Evolutionary conservation across 2,113 vertebrate species (phyloP), one percentile per base, ranked within the genome.

Genomic region (Siniperca chuatsi): DNA sequence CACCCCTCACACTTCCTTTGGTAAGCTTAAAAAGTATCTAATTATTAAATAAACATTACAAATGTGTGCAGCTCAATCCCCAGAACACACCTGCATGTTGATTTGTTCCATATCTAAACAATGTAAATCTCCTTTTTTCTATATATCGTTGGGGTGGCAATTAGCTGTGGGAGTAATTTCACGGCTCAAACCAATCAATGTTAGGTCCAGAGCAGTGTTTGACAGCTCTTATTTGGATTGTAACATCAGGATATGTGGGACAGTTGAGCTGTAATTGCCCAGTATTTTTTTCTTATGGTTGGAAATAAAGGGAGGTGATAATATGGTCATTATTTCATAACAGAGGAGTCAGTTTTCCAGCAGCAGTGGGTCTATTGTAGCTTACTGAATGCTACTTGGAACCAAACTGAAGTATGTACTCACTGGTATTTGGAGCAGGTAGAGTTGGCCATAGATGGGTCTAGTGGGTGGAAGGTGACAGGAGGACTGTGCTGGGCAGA

Each of bases 351-450:
- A 20, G 6, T 40, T 50, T 50, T 33, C 6, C n/a, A 68, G n/a
- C 50, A 68, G 37, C 71, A 69, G 8, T 48, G 18, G 25, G 18
- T 46, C 73, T 8, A 40, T 7, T 62, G 40, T 23, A 23, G 35
- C 58, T 72, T 23, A n/a, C 25, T 61, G 55, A 70, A 37, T 46
- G 37, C n/a, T 33, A 23, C 40, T 20, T 79, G 23, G 11, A 69
- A 64, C 29, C 65, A 65, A 46, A 48, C 4, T 46, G 37, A n/a
- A 8, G 25, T 21, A 18, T 64, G 20, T 46, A 94, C 95, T 97
- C 90, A 99, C 98, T 97, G 97, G 93, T 99, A 97, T 91, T 96
- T 96, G 90, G 95, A 91, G 93, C 98, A 99, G 90, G 96, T 97
- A 8, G 96, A 94, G 89, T 99, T 99, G 83, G 94, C 95, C 85